Percentiles rank a stretch among this genome's conserved stretches.
phyloP scores from a whole-genome alignment of 2,797 vertebrate genomes.

The Rhinichthys osculus region DNA sequence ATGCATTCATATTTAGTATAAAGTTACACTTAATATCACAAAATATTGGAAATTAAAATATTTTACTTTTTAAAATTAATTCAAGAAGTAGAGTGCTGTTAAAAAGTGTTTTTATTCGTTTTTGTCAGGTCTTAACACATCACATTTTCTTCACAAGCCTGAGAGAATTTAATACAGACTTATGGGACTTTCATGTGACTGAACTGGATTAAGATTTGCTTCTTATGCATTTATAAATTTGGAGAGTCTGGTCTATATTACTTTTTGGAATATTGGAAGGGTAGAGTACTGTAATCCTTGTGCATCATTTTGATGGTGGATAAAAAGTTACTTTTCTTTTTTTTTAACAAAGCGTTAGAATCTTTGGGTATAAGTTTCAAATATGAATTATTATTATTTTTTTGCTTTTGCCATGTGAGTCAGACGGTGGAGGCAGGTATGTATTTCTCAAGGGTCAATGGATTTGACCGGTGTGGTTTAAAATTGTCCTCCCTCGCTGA shows the following conservation, averaged over 20 bases:
- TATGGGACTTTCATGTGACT: conserved; percentile 10
- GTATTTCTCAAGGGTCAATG: conserved; percentile 27
- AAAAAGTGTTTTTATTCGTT: too few species aligned
- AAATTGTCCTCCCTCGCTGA: background rate
- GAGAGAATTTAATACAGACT: background rate
- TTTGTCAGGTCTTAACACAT: too few species aligned
- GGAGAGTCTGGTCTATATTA: background rate
- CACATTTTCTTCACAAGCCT: too few species aligned
- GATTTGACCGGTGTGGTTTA: conserved; percentile 32
- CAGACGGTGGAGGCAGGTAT: background rate
- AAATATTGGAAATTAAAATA: too few species aligned
- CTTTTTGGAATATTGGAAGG: background rate
- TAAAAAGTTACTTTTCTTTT: background rate
- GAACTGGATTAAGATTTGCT: background rate
- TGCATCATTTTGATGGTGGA: background rate
- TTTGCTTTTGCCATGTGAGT: background rate
- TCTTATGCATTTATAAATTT: conserved; percentile 15
- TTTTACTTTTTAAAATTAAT: too few species aligned
- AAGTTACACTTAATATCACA: too few species aligned
- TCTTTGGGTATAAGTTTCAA: background rate
- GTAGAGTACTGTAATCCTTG: background rate
- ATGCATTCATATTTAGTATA: background rate
- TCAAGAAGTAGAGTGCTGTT: too few species aligned
- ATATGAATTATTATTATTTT: background rate
- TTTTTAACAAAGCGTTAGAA: background rate